Evolutionary conservation across 2,113 vertebrate species (phyloP).

Genomic region (Phyllostomus discolor): DNA sequence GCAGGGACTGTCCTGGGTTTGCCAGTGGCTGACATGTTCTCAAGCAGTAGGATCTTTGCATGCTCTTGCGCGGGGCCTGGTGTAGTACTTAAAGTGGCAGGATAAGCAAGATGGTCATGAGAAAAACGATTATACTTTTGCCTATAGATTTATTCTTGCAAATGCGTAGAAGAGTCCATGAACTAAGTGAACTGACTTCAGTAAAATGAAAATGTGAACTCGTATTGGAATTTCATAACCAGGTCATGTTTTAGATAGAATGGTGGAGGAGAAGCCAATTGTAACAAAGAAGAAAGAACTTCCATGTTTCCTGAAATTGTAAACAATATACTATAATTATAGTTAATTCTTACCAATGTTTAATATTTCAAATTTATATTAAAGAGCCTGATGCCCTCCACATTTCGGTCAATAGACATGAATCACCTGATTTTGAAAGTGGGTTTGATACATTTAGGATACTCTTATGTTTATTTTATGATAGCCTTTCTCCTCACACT

Average conservation of each 20-base stretch:
- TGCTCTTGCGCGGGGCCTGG: constrained; percentile 52
- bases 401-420: constrained; percentile 62
- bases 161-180: background rate
- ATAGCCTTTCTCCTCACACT: constrained; percentile 69
- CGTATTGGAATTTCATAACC: constrained; percentile 4
- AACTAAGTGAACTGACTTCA: background rate
- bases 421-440: constrained; percentile 71
- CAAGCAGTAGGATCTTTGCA: background rate
- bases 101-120: constrained; percentile 54
- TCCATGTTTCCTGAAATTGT: background rate
- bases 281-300: background rate
- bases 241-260: constrained; percentile 14
- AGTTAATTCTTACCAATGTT: constrained; percentile 67
- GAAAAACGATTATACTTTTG: constrained; percentile 60
- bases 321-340: background rate
- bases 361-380: constrained; percentile 71
- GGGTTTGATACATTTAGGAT: constrained; percentile 45
- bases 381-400: constrained; percentile 50
- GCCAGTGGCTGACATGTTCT: constrained; percentile 27
- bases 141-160: constrained; percentile 62
- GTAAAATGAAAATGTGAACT: background rate
- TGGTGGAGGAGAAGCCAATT: background rate
- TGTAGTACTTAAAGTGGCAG: constrained; percentile 59
- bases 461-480: constrained; percentile 59
- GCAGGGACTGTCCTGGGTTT: constrained; percentile 12